These are phyloP conservation scores for Leucoptera coffeella DNA, from an alignment of 2,888 invertebrate genomes.

Conservation along the genomic window DNA sequence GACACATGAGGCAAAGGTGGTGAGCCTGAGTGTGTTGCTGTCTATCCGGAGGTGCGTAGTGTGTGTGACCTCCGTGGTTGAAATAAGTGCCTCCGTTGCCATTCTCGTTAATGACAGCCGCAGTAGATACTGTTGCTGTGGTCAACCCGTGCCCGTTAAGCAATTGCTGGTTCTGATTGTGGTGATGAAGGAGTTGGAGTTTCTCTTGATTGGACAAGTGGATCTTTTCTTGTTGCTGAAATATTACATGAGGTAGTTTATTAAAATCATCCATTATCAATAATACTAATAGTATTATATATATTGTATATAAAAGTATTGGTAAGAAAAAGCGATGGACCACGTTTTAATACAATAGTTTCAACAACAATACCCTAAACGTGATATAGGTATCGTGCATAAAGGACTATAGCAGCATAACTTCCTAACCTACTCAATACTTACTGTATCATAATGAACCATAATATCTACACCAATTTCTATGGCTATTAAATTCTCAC, in stretches of 20 bases:
- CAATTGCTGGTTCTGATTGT: slow-evolving; percentile 43
- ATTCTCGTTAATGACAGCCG: slow-evolving; percentile 36
- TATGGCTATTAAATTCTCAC: too few relatives aligned
- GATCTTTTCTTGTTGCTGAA: slow-evolving; percentile 43
- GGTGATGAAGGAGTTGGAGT: slow-evolving; percentile 37
- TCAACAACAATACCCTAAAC: too few relatives aligned
- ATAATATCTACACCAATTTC: too few relatives aligned
- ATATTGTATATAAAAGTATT: neutral
- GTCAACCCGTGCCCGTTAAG: slow-evolving; percentile 39
- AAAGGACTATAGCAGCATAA: too few relatives aligned
- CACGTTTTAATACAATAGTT: too few relatives aligned
- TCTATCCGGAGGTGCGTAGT: slow-evolving; percentile 36
- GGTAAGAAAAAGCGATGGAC: neutral
- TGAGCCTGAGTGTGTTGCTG: slow-evolving; percentile 45
- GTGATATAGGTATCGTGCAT: too few relatives aligned
- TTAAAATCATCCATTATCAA: too few relatives aligned
- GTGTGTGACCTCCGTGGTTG: slow-evolving; percentile 41
- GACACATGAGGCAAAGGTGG: slow-evolving; percentile 59
- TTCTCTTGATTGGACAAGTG: slow-evolving; percentile 45
- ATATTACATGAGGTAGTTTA: slow-evolving; percentile 5
- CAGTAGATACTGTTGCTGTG: slow-evolving; percentile 35
- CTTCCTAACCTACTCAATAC: too few relatives aligned
- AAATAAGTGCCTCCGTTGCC: slow-evolving; percentile 25
- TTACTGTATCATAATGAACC: too few relatives aligned
- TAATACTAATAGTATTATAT: too few relatives aligned